Evolutionary conservation across 2,888 invertebrate species (phyloP), one percentile per base, ranked within the genome.

Genomic region (Norana najaformis): DNA sequence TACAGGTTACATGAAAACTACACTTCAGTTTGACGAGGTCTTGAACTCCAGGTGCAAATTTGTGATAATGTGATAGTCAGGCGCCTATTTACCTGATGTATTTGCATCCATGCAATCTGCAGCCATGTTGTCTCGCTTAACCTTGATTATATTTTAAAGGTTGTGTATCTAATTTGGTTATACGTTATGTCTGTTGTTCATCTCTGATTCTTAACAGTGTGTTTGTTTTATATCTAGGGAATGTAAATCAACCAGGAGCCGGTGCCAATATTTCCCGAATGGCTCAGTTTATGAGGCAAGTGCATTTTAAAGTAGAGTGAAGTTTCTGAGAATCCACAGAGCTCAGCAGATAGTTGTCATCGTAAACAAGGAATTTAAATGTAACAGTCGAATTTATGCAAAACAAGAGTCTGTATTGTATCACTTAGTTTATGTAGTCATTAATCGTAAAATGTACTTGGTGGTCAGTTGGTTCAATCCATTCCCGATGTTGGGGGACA

Each of bases 211-310:
- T 69, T n/a, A 69, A n/a, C 30, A 69, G 23, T 89, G n/a, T 47
- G 85, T 88, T 39, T n/a, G 18, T 88, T 38, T 89, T 37, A 90
- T 88, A 91, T 90, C 83, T 91, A 94, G 94, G 94, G 4, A 94
- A 93, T 93, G 94, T 94, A 18, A 91, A 91, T 38, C 93, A 94
- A 92, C 91, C 92, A 5, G 92, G 93, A 89, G 91, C 92, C 89
- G 91, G 92, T 37, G 93, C 93, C 0, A 85, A 92, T 23, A 92
- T 92, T 34, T 92, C 93, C 39, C 92, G 94, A 91, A 90, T 93
- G 69, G 94, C 94, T 30, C 94, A 94, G 92, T 94, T 94, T 91
- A 93, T 93, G 91, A 93, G 94, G 94, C 94, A 30, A 53, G 35
- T 69, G 11, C 30, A 30, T 69, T 69, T 69, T 69, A n/a, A 69